phyloP scores from a whole-genome alignment of 2,797 vertebrate genomes.

The Hozukius guyotensis region DNA sequence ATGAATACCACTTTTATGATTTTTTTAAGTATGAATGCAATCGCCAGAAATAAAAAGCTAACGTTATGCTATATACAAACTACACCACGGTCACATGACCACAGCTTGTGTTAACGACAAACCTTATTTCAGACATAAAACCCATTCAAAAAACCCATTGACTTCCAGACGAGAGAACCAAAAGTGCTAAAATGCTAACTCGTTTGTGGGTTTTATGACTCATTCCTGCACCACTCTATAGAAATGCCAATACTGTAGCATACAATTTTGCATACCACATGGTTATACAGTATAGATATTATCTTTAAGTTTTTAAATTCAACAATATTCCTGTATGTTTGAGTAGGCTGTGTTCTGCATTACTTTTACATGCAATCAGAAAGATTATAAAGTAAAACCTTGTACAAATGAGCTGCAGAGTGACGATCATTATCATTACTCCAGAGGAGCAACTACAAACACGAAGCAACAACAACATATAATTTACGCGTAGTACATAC shows the following conservation, averaged over 20 bases:
- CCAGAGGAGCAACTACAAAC: neutral
- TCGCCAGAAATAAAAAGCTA: no score
- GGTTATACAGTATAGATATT: neutral
- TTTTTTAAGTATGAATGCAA: no score
- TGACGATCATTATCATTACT: neutral
- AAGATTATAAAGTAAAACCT: neutral
- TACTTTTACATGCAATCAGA: neutral
- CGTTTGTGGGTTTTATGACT: no score
- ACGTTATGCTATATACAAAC: no score
- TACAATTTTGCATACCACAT: neutral
- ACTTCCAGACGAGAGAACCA: no score
- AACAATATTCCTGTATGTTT: neutral
- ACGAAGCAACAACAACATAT: neutral
- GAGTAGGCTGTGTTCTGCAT: neutral
- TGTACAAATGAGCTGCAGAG: neutral
- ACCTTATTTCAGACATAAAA: no score
- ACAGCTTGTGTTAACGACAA: no score
- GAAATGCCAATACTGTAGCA: neutral
- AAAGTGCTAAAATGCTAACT: no score
- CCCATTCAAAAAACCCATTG: no score
- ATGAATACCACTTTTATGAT: no score
- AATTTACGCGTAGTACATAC: neutral
- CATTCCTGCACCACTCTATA: neutral
- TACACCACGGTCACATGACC: no score
- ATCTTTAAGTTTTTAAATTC: neutral